Conservation (phyloP, 2,888 invertebrate species). For the Lottia scabra region DNA sequence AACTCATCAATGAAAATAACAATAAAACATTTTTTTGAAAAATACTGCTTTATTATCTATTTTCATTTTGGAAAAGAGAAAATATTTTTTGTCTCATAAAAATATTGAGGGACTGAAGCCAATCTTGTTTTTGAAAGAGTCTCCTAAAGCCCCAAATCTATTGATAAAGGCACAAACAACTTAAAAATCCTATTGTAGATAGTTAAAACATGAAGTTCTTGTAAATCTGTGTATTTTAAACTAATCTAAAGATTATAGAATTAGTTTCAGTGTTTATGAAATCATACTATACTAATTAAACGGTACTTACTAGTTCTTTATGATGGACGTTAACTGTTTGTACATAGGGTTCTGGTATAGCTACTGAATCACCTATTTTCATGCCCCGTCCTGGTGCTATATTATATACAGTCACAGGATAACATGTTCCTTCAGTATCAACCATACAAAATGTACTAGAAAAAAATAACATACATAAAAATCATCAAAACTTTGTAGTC, state of each 20-base stretch:
- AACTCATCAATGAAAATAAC: no score
- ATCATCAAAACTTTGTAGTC: no score
- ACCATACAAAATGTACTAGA: slow-evolving; percentile 85
- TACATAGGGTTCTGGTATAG: slow-evolving; percentile 82
- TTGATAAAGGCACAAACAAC: no score
- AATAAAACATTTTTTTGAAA: no score
- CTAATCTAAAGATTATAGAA: background rate
- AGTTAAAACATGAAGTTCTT: no score
- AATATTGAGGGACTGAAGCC: no score
- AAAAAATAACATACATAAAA: slow-evolving; percentile 42
- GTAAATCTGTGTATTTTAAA: background rate
- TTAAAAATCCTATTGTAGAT: no score
- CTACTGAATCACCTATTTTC: slow-evolving; percentile 86
- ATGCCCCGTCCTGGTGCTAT: slow-evolving; percentile 84
- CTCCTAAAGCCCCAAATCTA: no score
- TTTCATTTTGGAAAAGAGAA: no score
- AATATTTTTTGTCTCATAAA: no score
- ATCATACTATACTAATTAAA: background rate
- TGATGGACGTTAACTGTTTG: slow-evolving; percentile 75
- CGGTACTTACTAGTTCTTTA: slow-evolving; percentile 72
- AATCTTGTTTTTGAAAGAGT: no score
- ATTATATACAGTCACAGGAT: slow-evolving; percentile 86
- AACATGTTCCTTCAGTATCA: slow-evolving; percentile 79
- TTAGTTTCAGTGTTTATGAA: background rate
- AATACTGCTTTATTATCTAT: no score